Evolutionary conservation across 2,113 vertebrate species (phyloP).

Genomic region (Serilophus lunatus): DNA sequence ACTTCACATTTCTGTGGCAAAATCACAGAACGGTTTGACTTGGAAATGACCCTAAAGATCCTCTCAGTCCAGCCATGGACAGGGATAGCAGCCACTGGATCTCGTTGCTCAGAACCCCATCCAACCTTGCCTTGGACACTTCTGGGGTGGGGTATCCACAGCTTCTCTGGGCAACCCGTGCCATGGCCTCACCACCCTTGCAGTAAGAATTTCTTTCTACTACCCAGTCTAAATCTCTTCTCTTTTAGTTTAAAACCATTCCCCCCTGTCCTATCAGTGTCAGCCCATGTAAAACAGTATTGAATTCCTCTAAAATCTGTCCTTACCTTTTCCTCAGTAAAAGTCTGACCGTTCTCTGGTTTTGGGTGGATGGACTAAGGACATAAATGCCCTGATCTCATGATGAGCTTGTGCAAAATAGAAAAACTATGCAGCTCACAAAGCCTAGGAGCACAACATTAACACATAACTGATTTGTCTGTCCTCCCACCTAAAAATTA

Average conservation of each 20-base stretch:
- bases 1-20: background rate
- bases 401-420: background rate
- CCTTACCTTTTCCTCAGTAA: background rate
- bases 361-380: background rate
- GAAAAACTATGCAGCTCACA: background rate
- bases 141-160: background rate
- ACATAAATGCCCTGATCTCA: background rate
- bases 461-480: background rate
- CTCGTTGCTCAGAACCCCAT: background rate
- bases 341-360: background rate
- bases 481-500: background rate
- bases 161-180: background rate
- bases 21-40: background rate
- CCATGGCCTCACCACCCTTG: background rate
- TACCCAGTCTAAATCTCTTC: background rate
- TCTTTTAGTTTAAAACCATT: background rate
- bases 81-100: background rate
- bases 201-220: background rate
- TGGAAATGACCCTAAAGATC: background rate
- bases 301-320: background rate
- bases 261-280: background rate
- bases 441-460: background rate
- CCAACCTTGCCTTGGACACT: background rate
- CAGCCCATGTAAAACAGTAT: background rate
- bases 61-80: background rate